These are phyloP conservation scores for Gavia stellata DNA, from an alignment of 2,113 vertebrate genomes.

Conservation along the genomic window DNA sequence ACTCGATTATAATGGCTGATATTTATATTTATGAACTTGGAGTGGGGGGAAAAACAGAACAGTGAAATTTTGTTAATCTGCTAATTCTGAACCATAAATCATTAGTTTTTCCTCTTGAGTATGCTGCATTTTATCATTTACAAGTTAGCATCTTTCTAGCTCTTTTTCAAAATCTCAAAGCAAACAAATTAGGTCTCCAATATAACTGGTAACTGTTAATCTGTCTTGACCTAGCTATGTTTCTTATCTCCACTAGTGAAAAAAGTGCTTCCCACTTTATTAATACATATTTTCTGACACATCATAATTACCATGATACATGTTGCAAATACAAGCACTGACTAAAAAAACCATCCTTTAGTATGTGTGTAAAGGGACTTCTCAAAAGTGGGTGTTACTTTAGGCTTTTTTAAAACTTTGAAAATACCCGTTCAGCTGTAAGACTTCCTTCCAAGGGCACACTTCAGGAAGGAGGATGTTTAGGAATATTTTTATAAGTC, in stretches of 20 bases:
- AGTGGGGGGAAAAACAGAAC: neutral
- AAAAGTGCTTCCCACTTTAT: neutral
- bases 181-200: neutral
- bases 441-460: neutral
- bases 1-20: constrained; percentile 51
- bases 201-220: neutral
- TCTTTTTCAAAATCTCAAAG: neutral
- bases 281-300: neutral
- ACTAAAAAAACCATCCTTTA: neutral
- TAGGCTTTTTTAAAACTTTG: neutral
- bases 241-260: neutral
- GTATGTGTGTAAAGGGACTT: neutral
- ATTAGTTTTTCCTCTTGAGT: neutral
- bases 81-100: neutral
- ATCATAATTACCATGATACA: neutral
- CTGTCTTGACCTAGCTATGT: neutral
- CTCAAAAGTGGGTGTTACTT: neutral
- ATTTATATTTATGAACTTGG: constrained; percentile 11
- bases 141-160: constrained; percentile 1
- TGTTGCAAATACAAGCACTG: neutral
- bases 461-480: neutral
- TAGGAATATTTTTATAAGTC: neutral
- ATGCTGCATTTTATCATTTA: neutral
- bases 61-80: neutral
- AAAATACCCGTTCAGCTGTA: neutral